Percentiles rank a stretch among this genome's conserved stretches.
phyloP scores from a whole-genome alignment of 1,140 invertebrate species.

The Myzus persicae region DNA sequence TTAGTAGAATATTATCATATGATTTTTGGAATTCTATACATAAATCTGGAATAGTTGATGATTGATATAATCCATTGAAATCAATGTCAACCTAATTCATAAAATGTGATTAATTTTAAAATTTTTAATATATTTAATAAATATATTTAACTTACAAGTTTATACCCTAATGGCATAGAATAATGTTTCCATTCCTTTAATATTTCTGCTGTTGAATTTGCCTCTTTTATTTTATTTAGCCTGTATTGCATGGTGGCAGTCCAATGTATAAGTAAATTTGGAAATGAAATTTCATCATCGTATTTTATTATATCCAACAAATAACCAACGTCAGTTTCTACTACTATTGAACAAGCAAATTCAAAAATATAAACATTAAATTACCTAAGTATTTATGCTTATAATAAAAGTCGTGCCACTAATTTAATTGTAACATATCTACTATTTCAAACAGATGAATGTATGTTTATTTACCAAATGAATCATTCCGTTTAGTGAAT shows the following conservation, averaged over 20 bases:
- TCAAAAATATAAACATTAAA: background rate
- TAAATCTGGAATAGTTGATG: background rate
- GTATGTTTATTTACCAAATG: background rate
- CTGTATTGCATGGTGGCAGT: background rate
- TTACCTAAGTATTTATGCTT: background rate
- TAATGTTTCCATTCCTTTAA: background rate
- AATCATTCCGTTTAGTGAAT: background rate
- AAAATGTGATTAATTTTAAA: background rate
- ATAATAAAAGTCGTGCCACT: background rate
- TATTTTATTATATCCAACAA: background rate
- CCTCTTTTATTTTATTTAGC: background rate
- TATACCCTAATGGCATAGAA: background rate
- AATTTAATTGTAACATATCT: background rate
- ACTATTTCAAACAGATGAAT: background rate
- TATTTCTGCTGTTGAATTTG: background rate
- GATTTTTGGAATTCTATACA: background rate
- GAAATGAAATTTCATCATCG: background rate
- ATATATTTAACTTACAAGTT: conserved; percentile 1
- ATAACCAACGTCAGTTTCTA: background rate
- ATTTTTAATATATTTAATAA: background rate
- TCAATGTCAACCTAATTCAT: background rate
- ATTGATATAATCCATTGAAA: background rate
- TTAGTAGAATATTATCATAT: background rate
- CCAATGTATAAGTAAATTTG: background rate
- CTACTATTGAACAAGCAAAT: background rate